Percentiles rank a stretch among this genome's conserved stretches.
phyloP scores from a whole-genome alignment of 2,113 vertebrate species.

The Cervus canadensis region DNA sequence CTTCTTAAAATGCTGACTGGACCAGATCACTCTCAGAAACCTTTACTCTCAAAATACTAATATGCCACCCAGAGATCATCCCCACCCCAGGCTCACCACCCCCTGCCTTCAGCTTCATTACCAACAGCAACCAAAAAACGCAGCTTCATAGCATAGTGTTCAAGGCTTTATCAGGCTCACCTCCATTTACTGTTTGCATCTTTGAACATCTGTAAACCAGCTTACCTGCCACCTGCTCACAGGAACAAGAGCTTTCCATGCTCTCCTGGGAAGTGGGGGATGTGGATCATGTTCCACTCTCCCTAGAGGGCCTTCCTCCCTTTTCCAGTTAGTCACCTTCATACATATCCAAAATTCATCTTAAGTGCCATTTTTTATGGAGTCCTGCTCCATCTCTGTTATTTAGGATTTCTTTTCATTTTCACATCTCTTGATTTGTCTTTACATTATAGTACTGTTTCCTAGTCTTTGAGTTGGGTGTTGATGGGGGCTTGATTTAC shows the following conservation, averaged over 20 bases:
- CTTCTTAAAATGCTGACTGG: background rate
- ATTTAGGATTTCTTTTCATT: background rate
- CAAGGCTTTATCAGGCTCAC: background rate
- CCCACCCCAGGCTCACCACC: accelerated
- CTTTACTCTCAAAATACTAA: background rate
- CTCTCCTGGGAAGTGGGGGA: background rate
- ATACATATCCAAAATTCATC: background rate
- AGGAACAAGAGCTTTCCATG: background rate
- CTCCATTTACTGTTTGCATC: background rate
- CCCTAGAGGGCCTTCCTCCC: background rate
- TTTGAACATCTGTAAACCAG: background rate
- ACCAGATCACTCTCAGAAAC: background rate
- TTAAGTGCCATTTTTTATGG: background rate
- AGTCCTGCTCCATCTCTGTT: background rate
- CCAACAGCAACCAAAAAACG: background rate
- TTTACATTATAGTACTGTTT: background rate
- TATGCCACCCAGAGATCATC: background rate
- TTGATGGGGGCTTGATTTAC: background rate
- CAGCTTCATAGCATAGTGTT: background rate
- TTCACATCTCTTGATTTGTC: background rate
- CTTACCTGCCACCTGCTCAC: background rate
- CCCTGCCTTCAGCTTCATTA: background rate
- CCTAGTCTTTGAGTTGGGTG: background rate
- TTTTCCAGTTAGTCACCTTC: background rate
- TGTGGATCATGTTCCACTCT: background rate